phyloP scores from a whole-genome alignment of 2,888 invertebrate species.

The Panopea generosa region DNA sequence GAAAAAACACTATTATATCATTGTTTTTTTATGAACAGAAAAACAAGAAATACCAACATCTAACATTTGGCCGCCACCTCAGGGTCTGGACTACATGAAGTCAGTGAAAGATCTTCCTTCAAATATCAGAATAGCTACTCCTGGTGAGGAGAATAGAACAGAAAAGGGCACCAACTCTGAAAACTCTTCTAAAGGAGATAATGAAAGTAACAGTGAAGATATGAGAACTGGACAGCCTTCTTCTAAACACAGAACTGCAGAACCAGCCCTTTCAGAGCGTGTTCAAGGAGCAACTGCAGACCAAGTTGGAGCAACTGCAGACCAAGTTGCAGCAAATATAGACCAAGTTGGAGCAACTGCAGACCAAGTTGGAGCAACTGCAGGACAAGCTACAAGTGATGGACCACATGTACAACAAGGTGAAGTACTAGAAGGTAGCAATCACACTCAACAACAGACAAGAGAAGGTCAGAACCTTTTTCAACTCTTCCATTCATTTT shows the following conservation, averaged over 20 bases:
- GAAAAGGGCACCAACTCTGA: background rate
- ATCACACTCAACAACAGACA: too few relatives aligned
- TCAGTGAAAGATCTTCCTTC: conserved; percentile 65
- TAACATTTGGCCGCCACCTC: conserved; percentile 76
- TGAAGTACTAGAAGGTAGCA: conserved; percentile 11
- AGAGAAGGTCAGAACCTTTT: too few relatives aligned
- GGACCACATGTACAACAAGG: background rate
- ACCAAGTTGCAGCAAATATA: too few relatives aligned
- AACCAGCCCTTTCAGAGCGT: background rate
- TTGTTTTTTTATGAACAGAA: conserved; percentile 16
- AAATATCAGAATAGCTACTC: conserved; percentile 58
- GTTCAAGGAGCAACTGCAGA: background rate
- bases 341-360: background rate
- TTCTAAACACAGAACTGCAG: background rate
- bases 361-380: background rate
- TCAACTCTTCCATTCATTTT: too few relatives aligned
- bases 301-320: too few relatives aligned
- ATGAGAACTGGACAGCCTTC: background rate
- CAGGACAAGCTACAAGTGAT: background rate
- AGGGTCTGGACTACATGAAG: conserved; percentile 68
- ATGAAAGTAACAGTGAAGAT: background rate
- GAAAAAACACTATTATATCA: too few relatives aligned
- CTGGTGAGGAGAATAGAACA: conserved; percentile 1
- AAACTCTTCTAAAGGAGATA: conserved; percentile 1
- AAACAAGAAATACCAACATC: conserved; percentile 53